A percentile compares a stretch with the other conserved stretches of the same genome.
Evolutionary conservation across 2,113 vertebrate species (phyloP).

Genomic region (Leptobrachium leishanense): DNA sequence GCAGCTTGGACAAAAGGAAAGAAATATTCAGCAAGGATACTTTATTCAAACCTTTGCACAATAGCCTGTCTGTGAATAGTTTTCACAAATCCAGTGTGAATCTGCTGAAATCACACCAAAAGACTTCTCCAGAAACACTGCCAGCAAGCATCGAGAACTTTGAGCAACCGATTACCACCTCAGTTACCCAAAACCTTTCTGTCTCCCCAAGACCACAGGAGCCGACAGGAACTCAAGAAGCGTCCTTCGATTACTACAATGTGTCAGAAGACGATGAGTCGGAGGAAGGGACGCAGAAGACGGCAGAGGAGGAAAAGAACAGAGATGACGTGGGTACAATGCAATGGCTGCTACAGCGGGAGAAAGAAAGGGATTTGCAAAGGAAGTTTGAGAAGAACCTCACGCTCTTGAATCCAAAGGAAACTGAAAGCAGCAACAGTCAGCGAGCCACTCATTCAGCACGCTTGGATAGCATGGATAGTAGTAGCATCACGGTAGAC

Average conservation of each 20-base stretch:
- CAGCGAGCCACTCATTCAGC: conserved; percentile 94
- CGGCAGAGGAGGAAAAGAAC: conserved; percentile 73
- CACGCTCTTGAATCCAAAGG: conserved; percentile 86
- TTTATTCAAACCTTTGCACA: conserved; percentile 91
- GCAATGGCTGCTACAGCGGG: conserved; percentile 94
- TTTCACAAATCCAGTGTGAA: conserved; percentile 87
- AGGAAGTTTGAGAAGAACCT: conserved; percentile 97
- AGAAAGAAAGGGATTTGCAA: conserved; percentile 93
- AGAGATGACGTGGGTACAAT: conserved; percentile 87
- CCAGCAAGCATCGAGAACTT: conserved; percentile 81
- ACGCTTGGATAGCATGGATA: conserved; percentile 97
- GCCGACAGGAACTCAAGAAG: conserved; percentile 75
- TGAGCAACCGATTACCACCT: conserved; percentile 78
- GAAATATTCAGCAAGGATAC: conserved; percentile 96
- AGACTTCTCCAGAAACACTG: conserved; percentile 77
- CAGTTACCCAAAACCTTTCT: conserved; percentile 70
- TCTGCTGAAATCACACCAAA: conserved; percentile 80
- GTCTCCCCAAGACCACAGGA: conserved; percentile 83
- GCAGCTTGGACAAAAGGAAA: conserved; percentile 86
- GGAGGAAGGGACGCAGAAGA: conserved; percentile 84
- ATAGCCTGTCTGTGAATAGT: conserved; percentile 86
- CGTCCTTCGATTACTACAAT: conserved; percentile 94
- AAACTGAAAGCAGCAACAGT: conserved; percentile 86
- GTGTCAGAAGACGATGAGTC: conserved; percentile 94
- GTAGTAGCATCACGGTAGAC: conserved; percentile 97